These are phyloP conservation scores for Trochalopteron elliotii DNA, from an alignment of 2,113 vertebrate genomes.

Conservation along the genomic window DNA sequence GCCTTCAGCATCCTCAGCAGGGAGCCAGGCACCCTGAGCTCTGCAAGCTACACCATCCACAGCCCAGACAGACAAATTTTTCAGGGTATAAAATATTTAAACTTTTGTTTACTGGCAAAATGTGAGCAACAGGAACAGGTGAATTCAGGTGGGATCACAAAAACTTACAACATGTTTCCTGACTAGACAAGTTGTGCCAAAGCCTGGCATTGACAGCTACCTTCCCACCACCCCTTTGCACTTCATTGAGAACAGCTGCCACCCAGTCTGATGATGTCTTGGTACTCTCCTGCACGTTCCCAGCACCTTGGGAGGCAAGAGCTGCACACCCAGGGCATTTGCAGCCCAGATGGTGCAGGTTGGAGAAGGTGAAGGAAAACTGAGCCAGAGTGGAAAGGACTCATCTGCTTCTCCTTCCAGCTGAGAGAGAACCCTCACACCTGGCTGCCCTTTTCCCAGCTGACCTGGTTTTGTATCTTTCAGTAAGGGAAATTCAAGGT, in stretches of 20 bases:
- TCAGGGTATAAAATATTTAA: not conserved
- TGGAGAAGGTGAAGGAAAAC: not conserved
- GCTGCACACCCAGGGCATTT: not conserved
- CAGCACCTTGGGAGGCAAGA: not conserved
- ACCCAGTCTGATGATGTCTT: not conserved
- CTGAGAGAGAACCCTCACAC: not conserved
- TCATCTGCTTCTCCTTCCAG: conserved; percentile 24
- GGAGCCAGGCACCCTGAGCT: not conserved
- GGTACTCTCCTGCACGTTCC: not conserved
- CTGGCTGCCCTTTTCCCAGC: not conserved
- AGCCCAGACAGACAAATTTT: not conserved
- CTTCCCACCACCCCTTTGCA: not conserved
- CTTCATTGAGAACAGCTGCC: not conserved
- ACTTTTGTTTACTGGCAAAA: not conserved
- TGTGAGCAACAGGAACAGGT: not conserved
- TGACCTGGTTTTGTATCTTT: not conserved
- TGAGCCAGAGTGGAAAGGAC: not conserved
- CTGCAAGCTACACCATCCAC: not conserved
- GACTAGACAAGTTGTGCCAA: not conserved
- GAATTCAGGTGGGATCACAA: not conserved
- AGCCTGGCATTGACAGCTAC: not conserved
- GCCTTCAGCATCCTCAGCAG: not conserved
- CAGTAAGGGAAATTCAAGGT: not conserved
- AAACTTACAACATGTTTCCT: not conserved
- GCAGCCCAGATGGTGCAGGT: conserved; percentile 11